Conservation (phyloP, 2,888 invertebrate genomes). For the Drosophila nr. perissopoda region DNA sequence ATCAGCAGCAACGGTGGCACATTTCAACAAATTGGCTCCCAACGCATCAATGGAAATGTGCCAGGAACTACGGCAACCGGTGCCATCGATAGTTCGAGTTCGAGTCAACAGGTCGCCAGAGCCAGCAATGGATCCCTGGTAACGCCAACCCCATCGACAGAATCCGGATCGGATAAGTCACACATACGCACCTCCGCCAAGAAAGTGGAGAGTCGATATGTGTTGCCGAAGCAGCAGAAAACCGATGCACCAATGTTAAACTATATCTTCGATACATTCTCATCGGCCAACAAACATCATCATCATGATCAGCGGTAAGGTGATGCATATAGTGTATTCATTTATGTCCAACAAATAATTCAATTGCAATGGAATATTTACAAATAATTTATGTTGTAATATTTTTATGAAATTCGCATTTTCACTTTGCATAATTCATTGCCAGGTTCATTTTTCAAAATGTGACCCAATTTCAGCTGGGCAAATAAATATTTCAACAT, state of each 20-base stretch:
- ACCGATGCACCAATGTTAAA: constrained; percentile 90
- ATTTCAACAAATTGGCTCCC: constrained; percentile 79
- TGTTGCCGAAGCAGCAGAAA: constrained; percentile 86
- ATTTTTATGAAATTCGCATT: not conserved
- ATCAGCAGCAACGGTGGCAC: constrained; percentile 39
- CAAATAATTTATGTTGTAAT: not conserved
- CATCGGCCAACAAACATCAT: constrained; percentile 89
- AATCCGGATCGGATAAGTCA: constrained; percentile 39
- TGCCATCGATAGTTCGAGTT: constrained; percentile 23
- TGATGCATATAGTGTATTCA: not conserved
- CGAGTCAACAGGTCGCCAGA: constrained; percentile 37
- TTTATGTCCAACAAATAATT: not conserved
- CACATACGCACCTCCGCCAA: constrained; percentile 65
- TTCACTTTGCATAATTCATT: not conserved
- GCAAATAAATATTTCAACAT: constrained; percentile 5
- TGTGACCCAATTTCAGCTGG: constrained; percentile 5
- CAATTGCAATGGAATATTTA: not conserved
- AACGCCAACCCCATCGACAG: constrained; percentile 42
- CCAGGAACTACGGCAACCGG: constrained; percentile 16
- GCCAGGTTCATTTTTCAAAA: not conserved
- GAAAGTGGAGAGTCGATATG: constrained; percentile 81
- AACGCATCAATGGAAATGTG: constrained; percentile 68
- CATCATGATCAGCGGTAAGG: constrained; percentile 88
- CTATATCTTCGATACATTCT: constrained; percentile 90
- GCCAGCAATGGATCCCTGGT: constrained; percentile 26